phyloP scores from a whole-genome alignment of 2,888 invertebrate species.

The Acanthoscelides obtectus region DNA sequence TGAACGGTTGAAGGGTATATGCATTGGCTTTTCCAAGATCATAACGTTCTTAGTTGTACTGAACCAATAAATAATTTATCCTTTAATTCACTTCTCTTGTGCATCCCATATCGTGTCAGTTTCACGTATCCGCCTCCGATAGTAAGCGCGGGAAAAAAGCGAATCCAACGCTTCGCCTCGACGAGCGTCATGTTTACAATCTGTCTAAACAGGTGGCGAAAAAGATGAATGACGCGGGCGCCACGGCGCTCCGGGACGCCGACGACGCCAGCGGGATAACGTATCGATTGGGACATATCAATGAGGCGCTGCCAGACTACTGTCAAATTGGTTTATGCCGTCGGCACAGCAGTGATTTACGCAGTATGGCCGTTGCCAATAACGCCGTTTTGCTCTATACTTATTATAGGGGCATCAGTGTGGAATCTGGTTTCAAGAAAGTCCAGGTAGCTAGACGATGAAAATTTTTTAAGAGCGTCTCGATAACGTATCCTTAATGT shows the following conservation, averaged over 20 bases:
- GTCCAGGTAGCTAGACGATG: too few species aligned
- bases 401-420: too few species aligned
- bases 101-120: too few species aligned
- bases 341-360: conserved; percentile 17
- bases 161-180: conserved; percentile 31
- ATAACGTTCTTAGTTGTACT: too few species aligned
- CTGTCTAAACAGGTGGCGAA: conserved; percentile 37
- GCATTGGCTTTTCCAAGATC: too few species aligned
- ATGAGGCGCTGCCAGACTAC: conserved; percentile 18
- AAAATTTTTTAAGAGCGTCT: too few species aligned
- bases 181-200: conserved; percentile 30
- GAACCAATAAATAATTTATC: too few species aligned
- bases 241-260: conserved; percentile 15
- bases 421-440: too few species aligned
- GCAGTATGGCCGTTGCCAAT: conserved; percentile 8
- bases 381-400: neutral
- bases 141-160: conserved; percentile 24
- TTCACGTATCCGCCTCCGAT: conserved; percentile 14
- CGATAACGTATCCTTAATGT: too few species aligned
- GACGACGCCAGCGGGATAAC: neutral
- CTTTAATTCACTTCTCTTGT: too few species aligned
- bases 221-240: conserved; percentile 34
- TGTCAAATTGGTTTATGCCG: conserved; percentile 20
- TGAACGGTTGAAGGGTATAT: too few species aligned
- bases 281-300: conserved; percentile 33